These are phyloP conservation scores for Turritopsis dohrnii DNA, from an alignment of 30 jellyfish, hydroid and myxozoan genomes.

Conservation along the genomic window DNA sequence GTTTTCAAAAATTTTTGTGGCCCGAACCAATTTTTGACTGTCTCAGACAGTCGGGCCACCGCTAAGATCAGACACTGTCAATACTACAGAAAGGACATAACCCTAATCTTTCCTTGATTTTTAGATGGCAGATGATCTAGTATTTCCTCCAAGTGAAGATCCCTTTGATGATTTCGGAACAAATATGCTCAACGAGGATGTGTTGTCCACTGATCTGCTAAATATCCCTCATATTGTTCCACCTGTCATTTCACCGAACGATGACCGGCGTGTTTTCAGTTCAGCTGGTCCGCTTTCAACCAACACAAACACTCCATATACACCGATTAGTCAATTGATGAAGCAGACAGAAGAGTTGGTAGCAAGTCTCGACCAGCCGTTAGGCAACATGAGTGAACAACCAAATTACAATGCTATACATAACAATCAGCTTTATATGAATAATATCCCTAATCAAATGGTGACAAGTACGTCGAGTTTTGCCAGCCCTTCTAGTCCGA, in stretches of 20 bases:
- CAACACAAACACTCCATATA: not conserved
- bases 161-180: slow-evolving; percentile 5
- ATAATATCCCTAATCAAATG: not conserved
- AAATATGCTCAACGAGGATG: slow-evolving; percentile 17
- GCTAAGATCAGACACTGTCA: not conserved
- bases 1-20: no score
- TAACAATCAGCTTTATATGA: not conserved
- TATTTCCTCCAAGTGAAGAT: slow-evolving; percentile 30
- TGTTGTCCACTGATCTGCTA: slow-evolving; percentile 20
- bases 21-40: not conserved
- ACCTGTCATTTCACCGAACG: slow-evolving; percentile 26
- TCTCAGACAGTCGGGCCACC: not conserved
- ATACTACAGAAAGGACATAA: no score
- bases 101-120: not conserved
- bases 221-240: slow-evolving; percentile 41
- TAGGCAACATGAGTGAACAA: not conserved
- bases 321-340: slow-evolving; percentile 29
- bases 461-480: not conserved
- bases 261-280: slow-evolving; percentile 16
- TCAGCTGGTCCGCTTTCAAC: not conserved
- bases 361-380: slow-evolving; percentile 19
- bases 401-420: not conserved
- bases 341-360: slow-evolving; percentile 25
- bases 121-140: slow-evolving; percentile 44
- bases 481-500: slow-evolving; percentile 15